Percentiles rank a stretch among this genome's conserved stretches.
Conservation (phyloP, 2,888 invertebrate genomes). For the Pristionchus mayeri region DNA sequence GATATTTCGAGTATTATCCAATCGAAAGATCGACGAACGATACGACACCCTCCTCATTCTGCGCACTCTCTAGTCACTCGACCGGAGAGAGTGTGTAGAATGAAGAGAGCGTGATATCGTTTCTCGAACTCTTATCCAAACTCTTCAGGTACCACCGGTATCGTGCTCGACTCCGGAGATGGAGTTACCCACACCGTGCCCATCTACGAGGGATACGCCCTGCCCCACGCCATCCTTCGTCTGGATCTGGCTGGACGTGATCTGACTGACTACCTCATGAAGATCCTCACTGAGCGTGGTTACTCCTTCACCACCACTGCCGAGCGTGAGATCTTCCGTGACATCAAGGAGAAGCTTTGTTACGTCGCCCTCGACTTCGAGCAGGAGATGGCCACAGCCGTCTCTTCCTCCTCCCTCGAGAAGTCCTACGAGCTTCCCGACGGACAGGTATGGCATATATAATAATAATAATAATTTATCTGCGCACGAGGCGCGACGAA, state of each 20-base stretch:
- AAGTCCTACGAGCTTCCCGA: constrained; percentile 91
- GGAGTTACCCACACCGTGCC: constrained; percentile 87
- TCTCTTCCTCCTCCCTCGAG: constrained; percentile 90
- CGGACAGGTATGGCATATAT: constrained; percentile 86
- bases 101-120: no score
- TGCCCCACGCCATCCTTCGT: constrained; percentile 78
- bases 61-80: no score
- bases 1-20: no score
- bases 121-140: no score
- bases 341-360: constrained; percentile 94
- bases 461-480: no score
- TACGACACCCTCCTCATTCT: no score
- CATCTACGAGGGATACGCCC: constrained; percentile 86
- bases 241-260: constrained; percentile 80
- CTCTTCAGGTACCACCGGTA: constrained; percentile 57
- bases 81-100: no score
- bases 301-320: constrained; percentile 77
- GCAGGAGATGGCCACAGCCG: constrained; percentile 93
- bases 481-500: no score
- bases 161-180: constrained; percentile 90
- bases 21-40: no score
- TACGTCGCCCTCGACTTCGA: constrained; percentile 99
- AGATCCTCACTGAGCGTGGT: constrained; percentile 79
- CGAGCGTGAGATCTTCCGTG: constrained; percentile 89
- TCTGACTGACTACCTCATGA: constrained; percentile 81